A percentile compares a stretch with the other conserved stretches of the same genome.
These are phyloP conservation scores for Trichoplusia ni DNA, from an alignment of 1,140 invertebrate species.

Conservation along the genomic window DNA sequence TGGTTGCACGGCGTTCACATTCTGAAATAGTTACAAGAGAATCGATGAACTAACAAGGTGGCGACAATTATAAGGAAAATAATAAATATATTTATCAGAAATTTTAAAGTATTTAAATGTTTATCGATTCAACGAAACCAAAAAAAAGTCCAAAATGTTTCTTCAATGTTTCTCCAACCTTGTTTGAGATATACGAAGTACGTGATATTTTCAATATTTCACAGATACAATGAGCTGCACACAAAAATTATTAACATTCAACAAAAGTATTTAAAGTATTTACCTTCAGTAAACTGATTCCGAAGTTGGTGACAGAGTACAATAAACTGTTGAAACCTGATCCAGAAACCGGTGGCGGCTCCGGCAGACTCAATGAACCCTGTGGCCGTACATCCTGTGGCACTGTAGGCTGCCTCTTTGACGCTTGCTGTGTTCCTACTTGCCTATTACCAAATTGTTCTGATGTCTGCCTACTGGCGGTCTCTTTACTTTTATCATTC, in stretches of 20 bases:
- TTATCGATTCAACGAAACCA: too few relatives aligned
- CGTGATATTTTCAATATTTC: neutral
- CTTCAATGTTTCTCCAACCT: too few relatives aligned
- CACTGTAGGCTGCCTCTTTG: too few relatives aligned
- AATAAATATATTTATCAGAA: neutral
- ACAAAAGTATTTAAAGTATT: neutral
- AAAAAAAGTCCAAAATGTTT: too few relatives aligned
- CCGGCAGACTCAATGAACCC: too few relatives aligned
- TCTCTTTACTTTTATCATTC: neutral
- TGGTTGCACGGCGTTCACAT: conserved; percentile 36
- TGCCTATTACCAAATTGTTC: too few relatives aligned
- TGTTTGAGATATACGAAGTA: neutral
- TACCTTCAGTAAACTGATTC: conserved; percentile 38
- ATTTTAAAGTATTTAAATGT: too few relatives aligned
- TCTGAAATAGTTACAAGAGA: conserved; percentile 51
- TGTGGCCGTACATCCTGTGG: too few relatives aligned
- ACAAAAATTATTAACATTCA: neutral
- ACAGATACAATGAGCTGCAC: too few relatives aligned
- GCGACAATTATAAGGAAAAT: neutral
- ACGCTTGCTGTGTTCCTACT: too few relatives aligned
- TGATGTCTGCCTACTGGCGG: neutral
- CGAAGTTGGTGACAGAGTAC: conserved; percentile 27
- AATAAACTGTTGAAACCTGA: conserved; percentile 1
- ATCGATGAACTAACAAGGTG: neutral
- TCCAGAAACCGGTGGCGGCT: too few relatives aligned